A percentile compares a stretch with the other conserved stretches of the same genome.
Evolutionary conservation across 2,797 vertebrate species (phyloP).

Genomic region (Acanthurus tractus): DNA sequence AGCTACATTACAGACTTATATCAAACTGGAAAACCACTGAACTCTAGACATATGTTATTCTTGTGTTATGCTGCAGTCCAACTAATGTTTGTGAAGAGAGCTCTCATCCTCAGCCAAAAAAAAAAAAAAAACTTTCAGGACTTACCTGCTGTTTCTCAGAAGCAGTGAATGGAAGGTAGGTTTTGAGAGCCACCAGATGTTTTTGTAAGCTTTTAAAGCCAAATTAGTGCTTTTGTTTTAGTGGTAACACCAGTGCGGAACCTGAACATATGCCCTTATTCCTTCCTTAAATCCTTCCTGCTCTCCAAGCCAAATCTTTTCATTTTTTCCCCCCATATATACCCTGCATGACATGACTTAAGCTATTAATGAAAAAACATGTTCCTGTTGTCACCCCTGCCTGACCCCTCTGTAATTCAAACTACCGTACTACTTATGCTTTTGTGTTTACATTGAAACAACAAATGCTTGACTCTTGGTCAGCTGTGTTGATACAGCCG

Average conservation of each 20-base stretch:
- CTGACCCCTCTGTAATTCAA: not conserved
- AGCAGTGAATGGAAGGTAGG: not conserved
- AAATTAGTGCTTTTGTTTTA: not conserved
- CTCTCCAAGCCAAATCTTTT: not conserved
- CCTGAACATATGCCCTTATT: not conserved
- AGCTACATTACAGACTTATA: slow-evolving; percentile 40
- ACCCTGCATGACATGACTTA: not conserved
- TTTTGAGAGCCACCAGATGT: slow-evolving; percentile 23
- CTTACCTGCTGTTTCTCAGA: slow-evolving; percentile 33
- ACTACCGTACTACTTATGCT: not conserved
- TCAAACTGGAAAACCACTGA: slow-evolving; percentile 35
- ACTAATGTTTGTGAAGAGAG: slow-evolving; percentile 26
- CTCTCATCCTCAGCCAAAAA: slow-evolving; percentile 19
- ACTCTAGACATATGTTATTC: slow-evolving; percentile 20
- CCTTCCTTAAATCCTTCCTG: not conserved
- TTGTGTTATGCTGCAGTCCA: not conserved
- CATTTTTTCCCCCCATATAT: not conserved
- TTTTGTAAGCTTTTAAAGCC: slow-evolving; percentile 25
- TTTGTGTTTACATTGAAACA: slow-evolving; percentile 13
- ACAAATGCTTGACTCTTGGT: not conserved
- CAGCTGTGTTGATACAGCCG: not conserved
- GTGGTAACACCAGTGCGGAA: not conserved
- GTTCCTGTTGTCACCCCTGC: not conserved
- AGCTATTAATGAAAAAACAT: not conserved
- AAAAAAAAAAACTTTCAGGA: slow-evolving; percentile 4